A percentile compares a stretch with the other conserved stretches of the same genome.
These are phyloP conservation scores for Frankliniella intonsa DNA, from an alignment of 2,888 invertebrate species.

Conservation along the genomic window DNA sequence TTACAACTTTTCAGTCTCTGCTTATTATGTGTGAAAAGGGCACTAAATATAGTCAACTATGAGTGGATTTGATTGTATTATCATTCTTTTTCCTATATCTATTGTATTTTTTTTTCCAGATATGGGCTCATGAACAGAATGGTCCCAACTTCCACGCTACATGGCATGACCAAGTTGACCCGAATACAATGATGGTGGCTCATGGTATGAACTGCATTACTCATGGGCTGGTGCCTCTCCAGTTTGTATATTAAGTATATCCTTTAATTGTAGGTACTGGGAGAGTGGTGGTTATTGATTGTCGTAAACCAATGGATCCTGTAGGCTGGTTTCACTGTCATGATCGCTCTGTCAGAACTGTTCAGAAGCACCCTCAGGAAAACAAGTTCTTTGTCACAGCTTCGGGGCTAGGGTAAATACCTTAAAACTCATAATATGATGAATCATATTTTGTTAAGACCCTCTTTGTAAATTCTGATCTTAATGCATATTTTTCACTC, in stretches of 20 bases:
- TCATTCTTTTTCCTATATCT: neutral
- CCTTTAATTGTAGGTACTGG: conserved; percentile 41
- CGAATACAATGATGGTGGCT: conserved; percentile 43
- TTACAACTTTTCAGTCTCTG: neutral
- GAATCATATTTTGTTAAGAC: conserved; percentile 3
- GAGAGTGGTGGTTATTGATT: conserved; percentile 44
- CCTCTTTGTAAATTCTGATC: too few relatives aligned
- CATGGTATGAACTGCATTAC: conserved; percentile 40
- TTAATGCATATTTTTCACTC: too few relatives aligned
- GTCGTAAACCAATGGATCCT: conserved; percentile 38
- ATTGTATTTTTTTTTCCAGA: conserved; percentile 38
- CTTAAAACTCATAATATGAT: conserved; percentile 21
- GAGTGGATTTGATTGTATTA: neutral
- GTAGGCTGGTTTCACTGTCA: conserved; percentile 38
- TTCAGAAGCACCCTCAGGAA: conserved; percentile 45
- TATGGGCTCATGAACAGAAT: conserved; percentile 43
- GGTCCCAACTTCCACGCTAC: conserved; percentile 39
- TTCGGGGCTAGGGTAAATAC: conserved; percentile 43
- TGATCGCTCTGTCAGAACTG: conserved; percentile 42
- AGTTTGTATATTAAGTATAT: neutral
- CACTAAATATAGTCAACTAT: too few relatives aligned
- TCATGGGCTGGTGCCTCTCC: too few relatives aligned
- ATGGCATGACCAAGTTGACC: conserved; percentile 41
- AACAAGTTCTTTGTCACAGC: conserved; percentile 45
- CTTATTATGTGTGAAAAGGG: too few relatives aligned